Percentiles rank a stretch among this genome's conserved stretches.
Conservation (phyloP, 2,113 vertebrate species). For the Gymnobelideus leadbeateri region DNA sequence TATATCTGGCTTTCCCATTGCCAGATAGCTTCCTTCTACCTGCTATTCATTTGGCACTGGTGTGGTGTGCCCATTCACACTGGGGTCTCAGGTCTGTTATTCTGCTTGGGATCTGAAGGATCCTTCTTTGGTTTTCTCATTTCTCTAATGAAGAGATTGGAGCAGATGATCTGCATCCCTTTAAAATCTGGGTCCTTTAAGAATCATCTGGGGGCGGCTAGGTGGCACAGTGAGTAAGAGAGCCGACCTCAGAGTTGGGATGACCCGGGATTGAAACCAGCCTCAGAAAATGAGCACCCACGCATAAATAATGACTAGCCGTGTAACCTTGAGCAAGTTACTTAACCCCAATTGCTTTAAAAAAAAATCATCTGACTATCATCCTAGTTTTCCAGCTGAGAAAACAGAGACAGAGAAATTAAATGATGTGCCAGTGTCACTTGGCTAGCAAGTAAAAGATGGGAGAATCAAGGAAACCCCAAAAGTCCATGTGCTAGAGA, state of each 20-base stretch:
- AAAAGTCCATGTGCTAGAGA: not conserved
- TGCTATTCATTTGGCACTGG: not conserved
- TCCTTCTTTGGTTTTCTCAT: not conserved
- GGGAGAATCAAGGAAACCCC: not conserved
- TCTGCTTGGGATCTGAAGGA: not conserved
- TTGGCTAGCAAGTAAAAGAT: not conserved
- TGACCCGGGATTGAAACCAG: too few species aligned
- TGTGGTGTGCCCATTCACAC: not conserved
- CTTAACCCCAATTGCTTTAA: too few species aligned
- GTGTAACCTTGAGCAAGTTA: too few species aligned
- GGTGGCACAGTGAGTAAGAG: too few species aligned
- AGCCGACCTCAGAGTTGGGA: too few species aligned
- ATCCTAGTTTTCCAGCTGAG: not conserved
- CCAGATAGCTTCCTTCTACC: not conserved
- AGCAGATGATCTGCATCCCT: not conserved
- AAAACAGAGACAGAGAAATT: not conserved
- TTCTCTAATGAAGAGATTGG: not conserved
- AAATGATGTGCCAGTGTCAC: not conserved
- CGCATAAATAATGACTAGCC: too few species aligned
- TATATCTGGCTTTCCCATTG: not conserved
- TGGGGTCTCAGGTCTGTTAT: not conserved
- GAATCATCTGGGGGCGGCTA: not conserved
- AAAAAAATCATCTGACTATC: not conserved
- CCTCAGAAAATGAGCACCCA: too few species aligned
- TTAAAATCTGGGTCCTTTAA: not conserved